These are phyloP conservation scores for Dendrocincla tyrannina DNA, from an alignment of 2,797 vertebrate genomes.

Conservation along the genomic window DNA sequence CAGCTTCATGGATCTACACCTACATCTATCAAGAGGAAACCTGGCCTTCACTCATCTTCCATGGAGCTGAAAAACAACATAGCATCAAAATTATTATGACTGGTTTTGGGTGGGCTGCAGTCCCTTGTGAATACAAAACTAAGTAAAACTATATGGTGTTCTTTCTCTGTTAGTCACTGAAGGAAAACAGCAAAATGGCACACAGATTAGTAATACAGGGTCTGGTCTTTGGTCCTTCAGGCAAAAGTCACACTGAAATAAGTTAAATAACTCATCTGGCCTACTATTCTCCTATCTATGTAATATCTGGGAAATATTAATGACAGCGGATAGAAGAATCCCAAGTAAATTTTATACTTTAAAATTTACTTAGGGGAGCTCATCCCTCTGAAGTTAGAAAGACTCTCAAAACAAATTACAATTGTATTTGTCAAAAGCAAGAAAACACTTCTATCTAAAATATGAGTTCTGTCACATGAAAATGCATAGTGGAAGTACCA, in stretches of 20 bases:
- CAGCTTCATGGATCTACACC: not conserved
- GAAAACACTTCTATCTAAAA: conserved; percentile 37
- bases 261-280: not conserved
- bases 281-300: not conserved
- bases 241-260: not conserved
- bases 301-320: not conserved
- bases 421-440: conserved; percentile 14
- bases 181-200: not conserved
- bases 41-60: not conserved
- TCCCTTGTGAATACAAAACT: not conserved
- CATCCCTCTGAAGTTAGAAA: not conserved
- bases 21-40: not conserved
- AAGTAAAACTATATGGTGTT: not conserved
- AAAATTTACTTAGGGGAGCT: not conserved
- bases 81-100: not conserved
- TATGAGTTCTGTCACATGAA: not conserved
- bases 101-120: not conserved
- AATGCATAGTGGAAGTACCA: not conserved
- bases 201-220: not conserved
- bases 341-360: not conserved
- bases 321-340: not conserved
- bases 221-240: not conserved
- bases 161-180: not conserved
- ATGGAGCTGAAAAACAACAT: not conserved
- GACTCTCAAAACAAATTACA: not conserved